phyloP scores from a whole-genome alignment of 1,140 invertebrate species.

The Drosophila micromelanica region DNA sequence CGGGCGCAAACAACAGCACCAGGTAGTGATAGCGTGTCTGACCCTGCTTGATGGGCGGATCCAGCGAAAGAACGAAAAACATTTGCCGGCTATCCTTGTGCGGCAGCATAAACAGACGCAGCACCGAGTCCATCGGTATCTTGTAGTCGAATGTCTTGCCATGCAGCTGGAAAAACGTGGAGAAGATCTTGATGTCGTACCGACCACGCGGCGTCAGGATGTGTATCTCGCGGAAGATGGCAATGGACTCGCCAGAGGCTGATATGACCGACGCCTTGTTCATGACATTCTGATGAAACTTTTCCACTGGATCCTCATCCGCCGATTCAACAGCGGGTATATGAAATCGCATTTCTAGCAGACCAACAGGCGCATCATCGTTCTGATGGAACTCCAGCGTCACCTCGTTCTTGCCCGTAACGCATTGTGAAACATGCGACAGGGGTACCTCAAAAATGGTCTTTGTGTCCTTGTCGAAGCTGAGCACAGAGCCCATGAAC shows the following conservation, averaged over 20 bases:
- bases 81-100: constrained; percentile 99
- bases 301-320: constrained; percentile 96
- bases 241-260: constrained; percentile 98
- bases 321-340: constrained; percentile 94
- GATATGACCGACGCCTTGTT: constrained; percentile 98
- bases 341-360: constrained; percentile 99
- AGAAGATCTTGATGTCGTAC: constrained; percentile 99
- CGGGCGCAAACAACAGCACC: constrained; percentile 96
- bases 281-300: constrained; percentile 98
- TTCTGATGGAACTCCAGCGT: constrained; percentile 99
- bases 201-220: constrained; percentile 99
- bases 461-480: constrained; percentile 95
- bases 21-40: constrained; percentile 98
- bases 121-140: constrained; percentile 98
- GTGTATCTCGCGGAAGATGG: constrained; percentile 98
- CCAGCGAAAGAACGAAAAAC: constrained; percentile 99
- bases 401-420: constrained; percentile 99
- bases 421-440: constrained; percentile 97
- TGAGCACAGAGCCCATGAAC: constrained; percentile 95
- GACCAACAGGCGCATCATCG: constrained; percentile 97
- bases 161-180: constrained; percentile 98
- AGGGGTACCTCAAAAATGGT: constrained; percentile 98
- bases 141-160: constrained; percentile 99
- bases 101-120: constrained; percentile 96
- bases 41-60: constrained; percentile 99